Conservation (phyloP, 2,113 vertebrate genomes). For the Zosterops pallidus region DNA sequence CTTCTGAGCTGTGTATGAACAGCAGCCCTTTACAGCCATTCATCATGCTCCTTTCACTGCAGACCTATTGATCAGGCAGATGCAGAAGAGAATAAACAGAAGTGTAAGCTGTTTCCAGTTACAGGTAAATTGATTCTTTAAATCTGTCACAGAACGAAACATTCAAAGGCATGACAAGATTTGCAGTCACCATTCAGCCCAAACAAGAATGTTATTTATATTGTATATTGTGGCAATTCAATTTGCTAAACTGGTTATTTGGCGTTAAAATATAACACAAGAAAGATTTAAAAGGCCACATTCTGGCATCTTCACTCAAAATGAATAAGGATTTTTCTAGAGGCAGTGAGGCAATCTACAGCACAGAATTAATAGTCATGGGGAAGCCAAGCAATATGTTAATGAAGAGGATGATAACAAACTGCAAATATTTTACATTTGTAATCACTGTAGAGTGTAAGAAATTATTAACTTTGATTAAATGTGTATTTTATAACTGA, state of each 20-base stretch:
- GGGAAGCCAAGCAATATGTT: neutral
- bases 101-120: neutral
- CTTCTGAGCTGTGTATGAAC: neutral
- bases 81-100: neutral
- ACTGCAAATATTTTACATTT: neutral
- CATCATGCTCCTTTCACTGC: neutral
- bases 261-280: neutral
- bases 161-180: neutral
- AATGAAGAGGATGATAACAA: neutral
- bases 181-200: neutral
- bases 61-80: neutral
- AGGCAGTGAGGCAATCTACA: neutral
- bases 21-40: neutral
- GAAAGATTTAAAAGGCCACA: neutral
- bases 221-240: neutral
- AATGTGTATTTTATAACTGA: neutral
- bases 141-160: slow-evolving; percentile 6
- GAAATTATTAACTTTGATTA: slow-evolving; percentile 27
- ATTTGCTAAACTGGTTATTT: neutral
- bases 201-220: neutral
- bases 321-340: neutral
- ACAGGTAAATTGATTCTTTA: slow-evolving; percentile 12
- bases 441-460: neutral
- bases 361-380: neutral
- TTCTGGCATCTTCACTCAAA: neutral